Evolutionary conservation across 2,113 vertebrate genomes (phyloP), one percentile per base, ranked within the genome.

Genomic region (Pipra filicauda): DNA sequence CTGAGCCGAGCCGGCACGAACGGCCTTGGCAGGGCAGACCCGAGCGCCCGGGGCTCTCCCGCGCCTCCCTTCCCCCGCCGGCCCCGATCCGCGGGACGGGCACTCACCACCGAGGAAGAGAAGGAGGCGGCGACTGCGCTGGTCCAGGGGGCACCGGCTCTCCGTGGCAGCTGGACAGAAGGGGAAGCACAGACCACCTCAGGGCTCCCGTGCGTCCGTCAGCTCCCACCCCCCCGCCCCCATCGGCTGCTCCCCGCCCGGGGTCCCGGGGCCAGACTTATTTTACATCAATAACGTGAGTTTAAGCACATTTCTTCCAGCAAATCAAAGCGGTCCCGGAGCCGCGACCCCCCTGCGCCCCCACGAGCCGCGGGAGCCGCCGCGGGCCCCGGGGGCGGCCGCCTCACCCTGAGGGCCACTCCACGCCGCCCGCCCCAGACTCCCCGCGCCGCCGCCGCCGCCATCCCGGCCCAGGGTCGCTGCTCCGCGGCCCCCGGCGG

Each of bases 31-130:
- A 1, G 16, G 22, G 15, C 11, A 8, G 31, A 33, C 8, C 26
- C 17, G 20, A 33, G 27, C 14, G 22, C 30, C 71, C 43, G 37
- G 30, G 10, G 39, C 67, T n/a, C 27, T 27, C 33, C 76, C 37
- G 51, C 44, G 8, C 55, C 48, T 28, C 51, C 35, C 16, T 11
- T 11, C 28, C 51, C 27, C 22, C 54, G 7, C 43, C 52, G 62
- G 37, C 43, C 28, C 37, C 64, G 10, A 49, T 41, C 52, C 80
- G 35, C 73, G 49, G 75, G 28, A 49, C 77, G 35, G 70, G 23
- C 81, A 98, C 98, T 98, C 73, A 98, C 98, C 97, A 95, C 97
- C n/a, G 98, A 96, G 44, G 97, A 95, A 54, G 96, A 98, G 52
- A 78, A 97, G 14, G 95, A 97, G 58, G 93, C 97, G 33, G 85